Evolutionary conservation across 2,113 vertebrate species (phyloP).

Genomic region (Pseudolaguvia tuberculata): DNA sequence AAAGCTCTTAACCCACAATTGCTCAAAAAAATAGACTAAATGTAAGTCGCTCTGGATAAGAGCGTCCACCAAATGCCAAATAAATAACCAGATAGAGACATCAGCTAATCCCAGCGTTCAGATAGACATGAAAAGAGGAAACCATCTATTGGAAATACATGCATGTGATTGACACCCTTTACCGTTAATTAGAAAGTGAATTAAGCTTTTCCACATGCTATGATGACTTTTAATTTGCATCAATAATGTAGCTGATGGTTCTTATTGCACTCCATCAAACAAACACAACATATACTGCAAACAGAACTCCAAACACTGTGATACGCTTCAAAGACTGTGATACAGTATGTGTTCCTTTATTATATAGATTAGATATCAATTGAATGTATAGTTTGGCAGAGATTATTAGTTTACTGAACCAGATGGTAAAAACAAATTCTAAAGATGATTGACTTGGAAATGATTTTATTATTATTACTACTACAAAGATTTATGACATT

Average conservation of each 20-base stretch:
- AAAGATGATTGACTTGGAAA: background rate
- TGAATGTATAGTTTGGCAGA: background rate
- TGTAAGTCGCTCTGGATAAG: too few relatives aligned
- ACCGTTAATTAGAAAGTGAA: constrained; percentile 40
- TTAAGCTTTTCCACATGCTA: constrained; percentile 34
- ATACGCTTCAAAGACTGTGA: background rate
- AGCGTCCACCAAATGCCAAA: too few relatives aligned
- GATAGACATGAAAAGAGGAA: too few relatives aligned
- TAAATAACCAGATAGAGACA: too few relatives aligned
- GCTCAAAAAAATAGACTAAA: too few relatives aligned
- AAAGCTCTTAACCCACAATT: too few relatives aligned
- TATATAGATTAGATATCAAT: background rate
- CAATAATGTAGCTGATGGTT: background rate
- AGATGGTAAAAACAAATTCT: background rate
- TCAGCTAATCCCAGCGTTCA: too few relatives aligned
- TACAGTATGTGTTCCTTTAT: background rate
- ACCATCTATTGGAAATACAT: background rate
- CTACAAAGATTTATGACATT: background rate
- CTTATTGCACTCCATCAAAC: constrained; percentile 1
- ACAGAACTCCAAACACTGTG: background rate
- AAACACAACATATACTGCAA: background rate
- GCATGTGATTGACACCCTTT: constrained; percentile 36
- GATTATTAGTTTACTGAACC: background rate
- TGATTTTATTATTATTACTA: background rate
- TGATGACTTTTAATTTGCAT: constrained; percentile 35